Conservation (phyloP, 2,797 vertebrate genomes). For the Numenius phaeopus region DNA sequence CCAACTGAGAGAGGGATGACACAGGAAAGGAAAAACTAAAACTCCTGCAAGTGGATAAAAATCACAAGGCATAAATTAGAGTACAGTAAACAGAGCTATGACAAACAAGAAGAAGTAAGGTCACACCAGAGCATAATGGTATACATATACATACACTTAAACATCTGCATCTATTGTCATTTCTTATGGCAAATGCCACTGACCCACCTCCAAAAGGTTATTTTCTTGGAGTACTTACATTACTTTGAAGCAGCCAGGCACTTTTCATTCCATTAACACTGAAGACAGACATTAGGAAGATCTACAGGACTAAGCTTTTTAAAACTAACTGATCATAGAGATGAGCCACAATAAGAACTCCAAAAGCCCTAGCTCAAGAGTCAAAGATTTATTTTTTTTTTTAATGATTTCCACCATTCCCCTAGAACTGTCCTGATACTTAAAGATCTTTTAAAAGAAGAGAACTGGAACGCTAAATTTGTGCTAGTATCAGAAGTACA, state of each 20-base stretch:
- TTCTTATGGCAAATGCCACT: background rate
- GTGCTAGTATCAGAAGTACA: background rate
- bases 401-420: too few species aligned
- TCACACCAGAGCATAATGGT: background rate
- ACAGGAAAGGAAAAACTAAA: background rate
- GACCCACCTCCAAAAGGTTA: background rate
- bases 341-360: background rate
- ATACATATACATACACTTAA: background rate
- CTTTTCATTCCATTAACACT: background rate
- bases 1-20: background rate
- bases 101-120: background rate
- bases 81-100: background rate
- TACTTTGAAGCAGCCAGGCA: background rate
- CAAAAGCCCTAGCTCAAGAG: background rate
- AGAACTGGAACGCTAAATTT: background rate
- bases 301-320: background rate
- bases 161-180: background rate
- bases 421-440: background rate
- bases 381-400: background rate
- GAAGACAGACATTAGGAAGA: background rate
- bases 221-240: background rate
- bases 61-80: background rate
- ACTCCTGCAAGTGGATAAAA: background rate
- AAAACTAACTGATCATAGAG: background rate
- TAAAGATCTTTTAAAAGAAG: background rate